Evolutionary conservation across 2,113 vertebrate genomes (phyloP).

Genomic region (Limnothrissa miodon): DNA sequence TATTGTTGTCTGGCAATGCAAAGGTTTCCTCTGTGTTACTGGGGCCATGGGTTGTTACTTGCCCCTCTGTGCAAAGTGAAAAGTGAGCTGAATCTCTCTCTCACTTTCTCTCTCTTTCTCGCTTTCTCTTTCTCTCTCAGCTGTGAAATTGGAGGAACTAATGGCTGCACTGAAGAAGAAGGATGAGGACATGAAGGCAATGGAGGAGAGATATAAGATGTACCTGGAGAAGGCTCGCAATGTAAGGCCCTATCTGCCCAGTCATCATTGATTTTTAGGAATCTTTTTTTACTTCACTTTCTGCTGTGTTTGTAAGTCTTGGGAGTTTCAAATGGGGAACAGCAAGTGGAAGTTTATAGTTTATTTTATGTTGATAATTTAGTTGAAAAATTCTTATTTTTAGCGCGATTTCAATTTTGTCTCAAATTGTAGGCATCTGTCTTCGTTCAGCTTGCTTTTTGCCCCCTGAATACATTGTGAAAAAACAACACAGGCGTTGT

Average conservation of each 20-base stretch:
- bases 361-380: too few relatives aligned
- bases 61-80: not conserved
- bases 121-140: slow-evolving; percentile 56
- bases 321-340: not conserved
- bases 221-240: slow-evolving; percentile 97
- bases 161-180: slow-evolving; percentile 93
- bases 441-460: too few relatives aligned
- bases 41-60: too few relatives aligned
- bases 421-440: too few relatives aligned
- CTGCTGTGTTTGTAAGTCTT: not conserved
- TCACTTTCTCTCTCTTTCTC: not conserved
- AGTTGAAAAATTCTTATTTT: too few relatives aligned
- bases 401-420: too few relatives aligned
- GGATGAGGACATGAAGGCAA: slow-evolving; percentile 97
- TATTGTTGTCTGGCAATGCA: not conserved
- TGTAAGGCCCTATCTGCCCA: slow-evolving; percentile 81
- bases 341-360: too few relatives aligned
- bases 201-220: slow-evolving; percentile 98
- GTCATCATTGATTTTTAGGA: not conserved
- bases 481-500: too few relatives aligned
- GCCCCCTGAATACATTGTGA: too few relatives aligned
- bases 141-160: slow-evolving; percentile 85
- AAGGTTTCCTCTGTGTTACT: not conserved
- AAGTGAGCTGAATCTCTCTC: not conserved
- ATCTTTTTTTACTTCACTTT: not conserved